Evolutionary conservation across 2,888 invertebrate species (phyloP), one percentile per base, ranked within the genome.

Genomic region (Timandra comae): DNA sequence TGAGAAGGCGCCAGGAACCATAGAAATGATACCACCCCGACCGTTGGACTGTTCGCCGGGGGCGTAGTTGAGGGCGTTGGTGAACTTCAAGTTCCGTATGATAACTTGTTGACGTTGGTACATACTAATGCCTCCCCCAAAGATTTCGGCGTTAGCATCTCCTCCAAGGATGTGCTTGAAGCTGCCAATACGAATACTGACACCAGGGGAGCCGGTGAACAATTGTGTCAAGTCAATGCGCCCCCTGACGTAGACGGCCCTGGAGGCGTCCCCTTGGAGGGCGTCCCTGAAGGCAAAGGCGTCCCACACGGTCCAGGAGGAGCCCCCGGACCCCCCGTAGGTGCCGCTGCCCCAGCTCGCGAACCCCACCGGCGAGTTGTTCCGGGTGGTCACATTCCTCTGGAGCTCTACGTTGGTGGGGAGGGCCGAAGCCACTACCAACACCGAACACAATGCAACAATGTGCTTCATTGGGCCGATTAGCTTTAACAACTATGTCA

Each of bases 11-110:
- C 40, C 42, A 6, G 35, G 30, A 5, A 12, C 21, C 16, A 24
- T 20, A 7, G 25, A 29, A n/a, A 33, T 16, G 10, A 46, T 46
- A 6, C 40, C 40, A 11, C 46, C 46, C 24, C 23, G 33, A 6
- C 46, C 46, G 20, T 41, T 29, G 9, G 40, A 40, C 12, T 10
- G 36, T 13, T 43, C 46, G 2, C 37, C 33, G 2, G 36, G 34
- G 8, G 34, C 46, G 32, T 37, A 46, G 7, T 38, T 38, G 1
- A 46, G 3, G 7, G 35, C 33, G 19, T 46, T 46, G 20, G 27
- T 30, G 23, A 46, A 35, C 11, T 29, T 43, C 2, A 46, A 19
- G 21, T 46, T 33, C 3, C 30, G 16, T 20, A 46, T 19, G 11
- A 43, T 38, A 13, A 46, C 24, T 0, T 46, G 33, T 1, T 3